Conservation (phyloP, 2,113 vertebrate genomes). For the Pterophyllum scalare region DNA sequence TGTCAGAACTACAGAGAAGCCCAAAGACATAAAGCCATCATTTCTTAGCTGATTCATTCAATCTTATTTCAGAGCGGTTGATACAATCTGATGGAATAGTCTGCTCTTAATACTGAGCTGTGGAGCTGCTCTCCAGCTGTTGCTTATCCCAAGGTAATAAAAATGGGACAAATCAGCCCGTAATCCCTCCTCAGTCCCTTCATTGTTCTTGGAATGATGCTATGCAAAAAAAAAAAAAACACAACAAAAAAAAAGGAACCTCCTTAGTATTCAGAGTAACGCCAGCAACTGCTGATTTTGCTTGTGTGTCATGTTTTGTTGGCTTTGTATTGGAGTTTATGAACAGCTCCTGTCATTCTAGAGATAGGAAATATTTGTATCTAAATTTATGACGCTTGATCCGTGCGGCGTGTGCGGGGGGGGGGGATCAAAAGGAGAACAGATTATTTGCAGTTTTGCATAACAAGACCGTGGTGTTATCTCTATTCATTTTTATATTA, state of each 20-base stretch:
- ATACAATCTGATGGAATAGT: constrained; percentile 76
- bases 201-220: constrained; percentile 77
- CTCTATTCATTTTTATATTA: not conserved
- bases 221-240: constrained; percentile 51
- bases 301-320: constrained; percentile 25
- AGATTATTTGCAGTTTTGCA: not conserved
- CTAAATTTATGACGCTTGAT: not conserved
- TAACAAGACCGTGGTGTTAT: too few relatives aligned
- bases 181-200: constrained; percentile 80
- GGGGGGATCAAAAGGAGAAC: not conserved
- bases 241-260: constrained; percentile 19
- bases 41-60: constrained; percentile 69
- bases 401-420: not conserved
- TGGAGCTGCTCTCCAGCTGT: constrained; percentile 79
- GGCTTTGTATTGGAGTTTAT: not conserved
- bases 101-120: constrained; percentile 77
- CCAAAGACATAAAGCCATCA: constrained; percentile 58
- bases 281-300: constrained; percentile 53
- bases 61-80: constrained; percentile 75
- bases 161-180: constrained; percentile 79
- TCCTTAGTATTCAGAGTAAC: constrained; percentile 60
- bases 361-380: constrained; percentile 2
- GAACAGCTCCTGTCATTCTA: not conserved
- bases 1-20: constrained; percentile 35
- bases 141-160: constrained; percentile 83